Percentiles rank a stretch among this genome's conserved stretches.
These are phyloP conservation scores for Neogale vison DNA, from an alignment of 2,113 vertebrate genomes.

Conservation along the genomic window DNA sequence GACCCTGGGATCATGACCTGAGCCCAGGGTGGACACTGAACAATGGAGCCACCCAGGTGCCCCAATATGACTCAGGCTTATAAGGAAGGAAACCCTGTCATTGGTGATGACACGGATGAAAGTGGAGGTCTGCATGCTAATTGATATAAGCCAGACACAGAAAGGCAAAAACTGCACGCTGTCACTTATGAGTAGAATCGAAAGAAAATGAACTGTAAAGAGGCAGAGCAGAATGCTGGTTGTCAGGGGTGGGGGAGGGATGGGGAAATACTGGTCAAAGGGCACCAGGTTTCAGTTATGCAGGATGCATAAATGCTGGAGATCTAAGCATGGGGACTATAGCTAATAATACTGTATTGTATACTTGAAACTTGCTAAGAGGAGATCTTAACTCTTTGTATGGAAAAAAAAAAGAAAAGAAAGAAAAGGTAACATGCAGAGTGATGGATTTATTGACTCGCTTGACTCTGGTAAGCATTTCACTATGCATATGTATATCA, in stretches of 20 bases:
- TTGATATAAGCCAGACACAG: not conserved
- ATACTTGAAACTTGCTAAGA: not conserved
- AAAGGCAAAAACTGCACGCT: not conserved
- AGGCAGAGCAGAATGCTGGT: not conserved
- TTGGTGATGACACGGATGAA: not conserved
- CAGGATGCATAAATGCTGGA: not conserved
- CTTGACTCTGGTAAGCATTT: not conserved
- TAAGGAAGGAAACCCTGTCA: not conserved
- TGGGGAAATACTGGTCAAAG: not conserved
- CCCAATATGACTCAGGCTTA: not conserved
- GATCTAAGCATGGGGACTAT: not conserved
- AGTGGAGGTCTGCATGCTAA: not conserved
- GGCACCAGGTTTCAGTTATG: not conserved
- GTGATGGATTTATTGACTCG: not conserved
- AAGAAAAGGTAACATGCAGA: not conserved
- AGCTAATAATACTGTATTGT: not conserved
- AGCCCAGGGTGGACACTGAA: too few relatives aligned
- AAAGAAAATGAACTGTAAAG: not conserved
- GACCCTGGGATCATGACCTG: too few relatives aligned
- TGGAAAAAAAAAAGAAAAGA: not conserved
- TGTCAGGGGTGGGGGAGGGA: too few relatives aligned
- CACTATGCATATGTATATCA: not conserved
- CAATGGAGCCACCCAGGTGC: too few relatives aligned
- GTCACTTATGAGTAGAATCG: not conserved
- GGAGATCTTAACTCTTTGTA: not conserved